A percentile compares a stretch with the other conserved stretches of the same genome.
Evolutionary conservation across 2,888 invertebrate genomes (phyloP).

Genomic region (Dicycla oo): DNA sequence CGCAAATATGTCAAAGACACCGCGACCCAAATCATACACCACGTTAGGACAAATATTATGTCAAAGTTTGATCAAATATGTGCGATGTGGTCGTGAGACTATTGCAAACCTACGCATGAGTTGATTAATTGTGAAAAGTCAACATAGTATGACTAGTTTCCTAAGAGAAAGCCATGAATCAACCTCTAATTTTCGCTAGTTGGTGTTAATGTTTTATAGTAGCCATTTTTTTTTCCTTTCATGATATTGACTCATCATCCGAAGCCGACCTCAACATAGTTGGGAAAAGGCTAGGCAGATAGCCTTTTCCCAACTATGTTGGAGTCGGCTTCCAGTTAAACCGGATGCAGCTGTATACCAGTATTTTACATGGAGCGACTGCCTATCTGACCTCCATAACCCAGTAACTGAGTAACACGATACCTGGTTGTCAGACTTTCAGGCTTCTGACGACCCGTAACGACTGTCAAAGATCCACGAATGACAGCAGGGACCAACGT

Average conservation of each 20-base stretch:
- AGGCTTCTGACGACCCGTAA: too few species aligned
- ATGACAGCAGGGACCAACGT: too few species aligned
- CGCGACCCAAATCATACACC: constrained; percentile 61
- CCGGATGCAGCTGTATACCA: too few species aligned
- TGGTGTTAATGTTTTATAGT: constrained; percentile 34
- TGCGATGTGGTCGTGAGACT: constrained; percentile 34
- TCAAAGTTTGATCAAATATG: constrained; percentile 59
- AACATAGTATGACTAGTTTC: constrained; percentile 32
- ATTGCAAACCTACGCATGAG: constrained; percentile 33
- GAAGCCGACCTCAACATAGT: too few species aligned
- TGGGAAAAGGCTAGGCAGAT: too few species aligned
- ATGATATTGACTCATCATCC: neutral
- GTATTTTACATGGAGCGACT: too few species aligned
- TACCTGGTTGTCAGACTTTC: too few species aligned
- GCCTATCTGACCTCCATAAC: too few species aligned
- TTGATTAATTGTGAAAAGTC: constrained; percentile 57
- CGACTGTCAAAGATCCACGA: too few species aligned
- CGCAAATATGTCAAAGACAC: constrained; percentile 61
- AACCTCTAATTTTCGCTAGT: constrained; percentile 5
- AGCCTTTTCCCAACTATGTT: too few species aligned
- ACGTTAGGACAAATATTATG: constrained; percentile 65
- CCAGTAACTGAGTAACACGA: too few species aligned
- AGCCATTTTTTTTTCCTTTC: neutral
- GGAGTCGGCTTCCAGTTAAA: too few species aligned
- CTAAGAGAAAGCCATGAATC: constrained; percentile 14